These are phyloP conservation scores for Pollachius pollachius DNA, from an alignment of 2,113 vertebrate genomes.

Conservation along the genomic window DNA sequence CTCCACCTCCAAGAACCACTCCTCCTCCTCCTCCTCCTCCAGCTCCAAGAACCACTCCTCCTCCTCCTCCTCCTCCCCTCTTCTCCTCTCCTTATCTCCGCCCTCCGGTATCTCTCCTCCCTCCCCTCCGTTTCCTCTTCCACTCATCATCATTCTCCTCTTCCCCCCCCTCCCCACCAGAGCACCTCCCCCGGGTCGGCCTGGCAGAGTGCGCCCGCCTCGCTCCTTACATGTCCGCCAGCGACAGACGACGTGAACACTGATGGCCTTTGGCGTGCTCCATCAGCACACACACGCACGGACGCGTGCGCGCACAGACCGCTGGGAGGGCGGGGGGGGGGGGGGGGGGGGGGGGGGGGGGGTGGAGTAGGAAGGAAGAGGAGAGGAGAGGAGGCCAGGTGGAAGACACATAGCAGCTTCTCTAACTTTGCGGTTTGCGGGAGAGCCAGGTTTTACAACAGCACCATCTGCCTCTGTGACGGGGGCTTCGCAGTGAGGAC, in stretches of 20 bases:
- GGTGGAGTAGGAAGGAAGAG: neutral
- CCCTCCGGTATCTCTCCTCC: neutral
- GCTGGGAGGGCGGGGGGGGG: constrained; percentile 23
- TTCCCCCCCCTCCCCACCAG: neutral
- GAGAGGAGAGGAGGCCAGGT: constrained; percentile 1
- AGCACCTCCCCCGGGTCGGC: constrained; percentile 14
- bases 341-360: constrained; percentile 24
- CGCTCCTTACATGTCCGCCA: constrained; percentile 42
- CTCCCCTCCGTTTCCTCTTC: neutral
- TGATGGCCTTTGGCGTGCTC: constrained; percentile 65
- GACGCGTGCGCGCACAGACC: constrained; percentile 43
- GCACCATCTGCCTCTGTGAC: constrained; percentile 62
- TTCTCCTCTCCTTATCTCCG: neutral
- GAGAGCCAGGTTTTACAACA: constrained; percentile 60
- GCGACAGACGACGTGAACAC: constrained; percentile 68
- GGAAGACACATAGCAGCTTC: constrained; percentile 19
- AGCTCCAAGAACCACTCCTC: too few relatives aligned
- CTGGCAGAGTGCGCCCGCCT: constrained; percentile 51
- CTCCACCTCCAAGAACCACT: too few relatives aligned
- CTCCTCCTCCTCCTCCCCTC: neutral
- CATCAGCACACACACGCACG: constrained; percentile 4
- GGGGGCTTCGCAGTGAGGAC: constrained; percentile 20
- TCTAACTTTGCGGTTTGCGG: neutral
- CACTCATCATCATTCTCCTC: neutral
- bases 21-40: neutral